Base-by-base conservation (phyloP, 2,888 invertebrate species). In the Parnassius apollo region DNA sequence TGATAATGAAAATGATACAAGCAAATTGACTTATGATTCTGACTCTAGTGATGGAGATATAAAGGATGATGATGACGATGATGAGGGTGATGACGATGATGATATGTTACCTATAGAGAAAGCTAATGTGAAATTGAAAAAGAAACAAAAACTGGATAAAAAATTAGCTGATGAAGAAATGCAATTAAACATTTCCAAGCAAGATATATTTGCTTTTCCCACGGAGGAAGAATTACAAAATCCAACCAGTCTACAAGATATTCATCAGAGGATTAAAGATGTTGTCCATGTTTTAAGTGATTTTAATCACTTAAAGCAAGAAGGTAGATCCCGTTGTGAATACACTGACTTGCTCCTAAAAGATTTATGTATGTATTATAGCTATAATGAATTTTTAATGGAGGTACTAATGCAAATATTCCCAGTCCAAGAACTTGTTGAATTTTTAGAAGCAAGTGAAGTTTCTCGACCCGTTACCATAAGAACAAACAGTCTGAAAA, bases 361-460 rank as follows among this genome's bases (percentile, higher is more conserved):
- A 73, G 99, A 99, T 90, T 92, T 99, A 57, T 98, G 98, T 77
- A 93, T 94, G 42, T 99, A 98, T 83, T 99, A 99, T 92, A 97
- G 97, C 78, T 99, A 99, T 82, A 99, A 99, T 88, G 95, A 96
- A 62, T 99, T 96, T 82, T 89, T 99, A 13, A 98, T 99, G 96
- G 95, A 95, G 71, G 95, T 96, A 77, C 89, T 99, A 1, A 96
- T 98, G 94, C 95, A 98, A 76, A 93, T 98, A 75, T 98, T 99
- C 79, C 95, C 97, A 2, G 85, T 97, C 2, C 94, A 94, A 67
- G 98, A 98, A 88, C 91, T 99, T 13, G 92, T 98, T 69, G 98
- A 99, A 80, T 98, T 98, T 86, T 89, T 99, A 61, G 99, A 99
- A 92, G 96, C 99, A 0, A 98, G 98, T 81, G 99, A 99, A 93